A percentile compares a stretch with the other conserved stretches of the same genome.
phyloP scores from a whole-genome alignment of 2,888 invertebrate species.

The Ectemnius lituratus region DNA sequence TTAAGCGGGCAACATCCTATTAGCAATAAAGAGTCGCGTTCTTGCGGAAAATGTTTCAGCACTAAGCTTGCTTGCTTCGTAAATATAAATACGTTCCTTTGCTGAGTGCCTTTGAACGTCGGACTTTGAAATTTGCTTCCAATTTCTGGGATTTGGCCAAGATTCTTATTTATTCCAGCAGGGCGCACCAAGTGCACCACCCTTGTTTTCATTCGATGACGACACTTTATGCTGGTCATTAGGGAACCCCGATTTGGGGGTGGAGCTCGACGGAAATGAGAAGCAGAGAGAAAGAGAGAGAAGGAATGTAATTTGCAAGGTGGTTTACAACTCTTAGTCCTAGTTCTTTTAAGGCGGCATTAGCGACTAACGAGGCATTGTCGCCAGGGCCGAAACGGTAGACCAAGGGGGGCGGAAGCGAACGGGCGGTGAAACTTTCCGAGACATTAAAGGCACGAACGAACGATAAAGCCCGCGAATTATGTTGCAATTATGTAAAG shows the following conservation, averaged over 20 bases:
- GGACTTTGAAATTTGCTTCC: constrained; percentile 22
- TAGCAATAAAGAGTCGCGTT: constrained; percentile 70
- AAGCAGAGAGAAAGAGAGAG: constrained; percentile 17
- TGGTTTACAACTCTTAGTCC: constrained; percentile 72
- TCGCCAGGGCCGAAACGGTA: constrained; percentile 41
- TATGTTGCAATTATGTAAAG: constrained; percentile 67
- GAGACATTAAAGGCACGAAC: constrained; percentile 65
- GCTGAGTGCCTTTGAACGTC: constrained; percentile 11
- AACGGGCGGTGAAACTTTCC: constrained; percentile 54
- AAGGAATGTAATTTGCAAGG: constrained; percentile 66
- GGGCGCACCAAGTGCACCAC: not conserved
- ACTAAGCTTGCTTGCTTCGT: not conserved
- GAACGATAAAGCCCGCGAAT: constrained; percentile 68
- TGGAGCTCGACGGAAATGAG: too few species aligned
- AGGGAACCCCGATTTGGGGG: constrained; percentile 25
- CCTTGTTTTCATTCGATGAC: not conserved
- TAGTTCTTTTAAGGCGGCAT: constrained; percentile 65
- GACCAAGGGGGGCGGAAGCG: not conserved
- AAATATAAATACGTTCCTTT: not conserved
- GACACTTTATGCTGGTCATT: constrained; percentile 1
- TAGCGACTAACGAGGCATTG: constrained; percentile 74
- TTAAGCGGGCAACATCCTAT: constrained; percentile 71
- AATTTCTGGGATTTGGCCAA: constrained; percentile 14
- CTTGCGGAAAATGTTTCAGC: constrained; percentile 30
- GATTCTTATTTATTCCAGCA: not conserved